phyloP scores from a whole-genome alignment of 2,797 vertebrate species.

The Todus mexicanus region DNA sequence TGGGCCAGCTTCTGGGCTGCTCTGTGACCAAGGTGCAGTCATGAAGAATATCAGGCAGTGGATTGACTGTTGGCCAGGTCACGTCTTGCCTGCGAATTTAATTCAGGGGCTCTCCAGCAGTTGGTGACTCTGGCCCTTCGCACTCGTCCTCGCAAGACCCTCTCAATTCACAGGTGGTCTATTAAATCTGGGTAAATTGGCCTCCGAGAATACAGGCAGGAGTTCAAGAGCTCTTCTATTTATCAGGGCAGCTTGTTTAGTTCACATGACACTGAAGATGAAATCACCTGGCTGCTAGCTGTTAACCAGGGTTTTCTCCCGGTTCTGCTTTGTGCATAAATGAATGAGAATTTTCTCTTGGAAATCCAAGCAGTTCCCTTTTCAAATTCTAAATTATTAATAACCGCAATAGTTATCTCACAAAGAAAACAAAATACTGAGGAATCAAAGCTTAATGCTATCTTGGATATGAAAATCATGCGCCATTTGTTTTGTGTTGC shows the following conservation, averaged over 20 bases:
- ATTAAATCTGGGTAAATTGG: not conserved
- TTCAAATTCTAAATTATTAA: conserved; percentile 2
- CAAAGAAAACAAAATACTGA: not conserved
- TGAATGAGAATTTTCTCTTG: not conserved
- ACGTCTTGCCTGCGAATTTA: not conserved
- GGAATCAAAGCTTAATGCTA: not conserved
- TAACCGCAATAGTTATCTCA: not conserved
- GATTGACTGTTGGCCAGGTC: not conserved
- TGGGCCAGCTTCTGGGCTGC: not conserved
- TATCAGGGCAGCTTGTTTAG: not conserved
- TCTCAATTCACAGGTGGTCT: not conserved
- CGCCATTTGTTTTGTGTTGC: not conserved
- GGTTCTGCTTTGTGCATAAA: not conserved
- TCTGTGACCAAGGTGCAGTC: not conserved
- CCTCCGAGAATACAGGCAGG: not conserved
- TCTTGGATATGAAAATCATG: not conserved
- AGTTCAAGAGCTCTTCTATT: not conserved
- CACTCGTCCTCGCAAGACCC: not conserved
- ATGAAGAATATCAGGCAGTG: not conserved
- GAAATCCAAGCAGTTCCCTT: not conserved
- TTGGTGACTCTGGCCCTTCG: not conserved
- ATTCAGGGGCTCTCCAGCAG: not conserved
- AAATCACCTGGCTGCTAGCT: not conserved
- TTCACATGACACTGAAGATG: not conserved
- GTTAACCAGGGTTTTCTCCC: not conserved